These are phyloP conservation scores for Corythoichthys haematopterus DNA, from an alignment of 2,113 vertebrate genomes.

Conservation along the genomic window DNA sequence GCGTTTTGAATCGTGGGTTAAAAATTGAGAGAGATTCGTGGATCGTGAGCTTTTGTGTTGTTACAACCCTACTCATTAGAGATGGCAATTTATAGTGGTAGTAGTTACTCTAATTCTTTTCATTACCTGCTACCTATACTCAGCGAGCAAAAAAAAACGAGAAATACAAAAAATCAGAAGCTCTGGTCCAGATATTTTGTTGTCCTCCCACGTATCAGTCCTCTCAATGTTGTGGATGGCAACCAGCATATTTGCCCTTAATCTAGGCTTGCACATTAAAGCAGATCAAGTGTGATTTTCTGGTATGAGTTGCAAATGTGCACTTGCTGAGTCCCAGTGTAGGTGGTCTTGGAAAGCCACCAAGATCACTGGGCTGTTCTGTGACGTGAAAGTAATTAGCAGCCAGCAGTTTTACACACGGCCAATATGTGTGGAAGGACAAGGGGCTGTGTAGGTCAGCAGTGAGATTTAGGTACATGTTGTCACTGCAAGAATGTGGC, in stretches of 20 bases:
- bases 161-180: slow-evolving; percentile 18
- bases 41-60: too few species aligned
- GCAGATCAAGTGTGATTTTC: slow-evolving; percentile 33
- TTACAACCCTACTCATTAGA: background rate
- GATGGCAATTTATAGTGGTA: background rate
- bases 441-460: slow-evolving; percentile 59
- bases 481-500: background rate
- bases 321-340: slow-evolving; percentile 57
- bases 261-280: slow-evolving; percentile 9
- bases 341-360: slow-evolving; percentile 86
- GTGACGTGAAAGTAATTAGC: slow-evolving; percentile 89
- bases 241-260: slow-evolving; percentile 14
- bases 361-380: slow-evolving; percentile 77
- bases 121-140: background rate
- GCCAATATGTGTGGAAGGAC: slow-evolving; percentile 67
- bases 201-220: slow-evolving; percentile 21
- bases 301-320: slow-evolving; percentile 45
- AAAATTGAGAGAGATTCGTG: too few species aligned
- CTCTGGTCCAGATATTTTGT: slow-evolving; percentile 11
- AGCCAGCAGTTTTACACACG: slow-evolving; percentile 70
- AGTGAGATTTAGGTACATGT: slow-evolving; percentile 33
- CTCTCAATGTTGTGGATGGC: slow-evolving; percentile 23
- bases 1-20: too few species aligned
- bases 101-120: slow-evolving; percentile 1
- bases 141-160: background rate